phyloP scores from a whole-genome alignment of 2,797 vertebrate genomes.

The Chromis chromis region DNA sequence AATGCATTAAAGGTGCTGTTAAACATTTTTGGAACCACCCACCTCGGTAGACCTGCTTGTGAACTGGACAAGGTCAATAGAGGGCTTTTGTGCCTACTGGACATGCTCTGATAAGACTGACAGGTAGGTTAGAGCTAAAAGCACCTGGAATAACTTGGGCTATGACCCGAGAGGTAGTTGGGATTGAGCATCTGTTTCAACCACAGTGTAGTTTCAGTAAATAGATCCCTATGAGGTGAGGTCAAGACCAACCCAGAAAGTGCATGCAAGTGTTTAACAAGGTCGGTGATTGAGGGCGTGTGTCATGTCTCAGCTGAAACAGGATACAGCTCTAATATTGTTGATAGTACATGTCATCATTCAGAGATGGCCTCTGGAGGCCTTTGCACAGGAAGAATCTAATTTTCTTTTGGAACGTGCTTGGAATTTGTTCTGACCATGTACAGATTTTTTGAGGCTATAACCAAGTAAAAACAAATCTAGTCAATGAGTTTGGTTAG shows the following conservation, averaged over 20 bases:
- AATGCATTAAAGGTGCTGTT: slow-evolving; percentile 58
- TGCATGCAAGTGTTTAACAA: slow-evolving; percentile 65
- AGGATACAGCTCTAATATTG: slow-evolving; percentile 60
- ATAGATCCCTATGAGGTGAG: slow-evolving; percentile 53
- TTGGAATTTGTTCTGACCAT: slow-evolving; percentile 28
- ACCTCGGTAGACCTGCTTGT: slow-evolving; percentile 44
- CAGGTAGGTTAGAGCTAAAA: slow-evolving; percentile 55
- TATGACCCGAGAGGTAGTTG: slow-evolving; percentile 40
- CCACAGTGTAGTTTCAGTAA: slow-evolving; percentile 54
- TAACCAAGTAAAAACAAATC: slow-evolving; percentile 60
- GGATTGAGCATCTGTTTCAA: slow-evolving; percentile 58
- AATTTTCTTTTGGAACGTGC: slow-evolving; percentile 43
- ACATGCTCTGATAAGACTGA: slow-evolving; percentile 60
- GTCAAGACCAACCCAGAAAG: slow-evolving; percentile 57
- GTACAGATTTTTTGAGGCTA: slow-evolving; percentile 25
- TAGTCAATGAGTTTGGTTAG: slow-evolving; percentile 50
- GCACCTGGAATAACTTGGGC: slow-evolving; percentile 59
- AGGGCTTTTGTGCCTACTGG: slow-evolving; percentile 54
- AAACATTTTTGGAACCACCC: slow-evolving; percentile 63
- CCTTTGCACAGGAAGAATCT: slow-evolving; percentile 55
- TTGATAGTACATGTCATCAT: slow-evolving; percentile 61
- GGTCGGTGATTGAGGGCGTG: slow-evolving; percentile 52
- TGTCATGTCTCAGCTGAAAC: slow-evolving; percentile 59
- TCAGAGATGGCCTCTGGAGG: slow-evolving; percentile 50
- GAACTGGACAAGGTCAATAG: slow-evolving; percentile 51